Evolutionary conservation across 2,113 vertebrate genomes (phyloP), one percentile per base, ranked within the genome.

Genomic region (Eleginops maclovinus): DNA sequence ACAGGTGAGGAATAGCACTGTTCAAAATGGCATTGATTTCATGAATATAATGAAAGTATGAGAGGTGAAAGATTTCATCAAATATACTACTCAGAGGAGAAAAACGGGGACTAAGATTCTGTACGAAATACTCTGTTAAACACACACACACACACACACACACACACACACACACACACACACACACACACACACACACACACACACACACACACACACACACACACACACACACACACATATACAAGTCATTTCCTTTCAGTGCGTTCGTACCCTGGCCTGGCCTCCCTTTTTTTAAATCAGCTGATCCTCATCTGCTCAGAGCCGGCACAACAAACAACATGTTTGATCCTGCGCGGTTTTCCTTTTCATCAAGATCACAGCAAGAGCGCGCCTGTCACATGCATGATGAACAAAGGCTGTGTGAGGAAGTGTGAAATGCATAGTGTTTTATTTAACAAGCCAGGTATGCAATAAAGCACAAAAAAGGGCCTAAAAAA

Each of bases 221-320:
- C n/a, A 15, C 31, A 36, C 17, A 5, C n/a, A n/a, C 9, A 16
- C 46, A 3, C 0, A 1, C 17, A 5, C n/a, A 15, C 31, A 36
- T 36, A 5, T 22, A 6, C 12, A n/a, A 22, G 36, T 17, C 12
- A 36, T 66, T 51, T 36, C 11, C 14, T 16, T 21, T 66, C 28
- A 40, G 28, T 10, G 28, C 9, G n/a, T 54, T 68, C 9, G 53
- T 12, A 22, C 49, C 14, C 47, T 47, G n/a, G 6, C 28, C 19
- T 19, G 4, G 1, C 21, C 43, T 46, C 41, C 3, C 4, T 59
- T 49, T 47, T 22, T 9, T 24, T 6, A 31, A 77, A 3, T 71
- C 76, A 71, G 59, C 51, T 55, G 46, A 13, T 76, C 6, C n/a
- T 6, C 46, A 60, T 71, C 53, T 12, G 61, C 61, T 71, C 59